Base-by-base conservation (phyloP, 2,888 invertebrate genomes). In the Pristionchus mayeri region DNA sequence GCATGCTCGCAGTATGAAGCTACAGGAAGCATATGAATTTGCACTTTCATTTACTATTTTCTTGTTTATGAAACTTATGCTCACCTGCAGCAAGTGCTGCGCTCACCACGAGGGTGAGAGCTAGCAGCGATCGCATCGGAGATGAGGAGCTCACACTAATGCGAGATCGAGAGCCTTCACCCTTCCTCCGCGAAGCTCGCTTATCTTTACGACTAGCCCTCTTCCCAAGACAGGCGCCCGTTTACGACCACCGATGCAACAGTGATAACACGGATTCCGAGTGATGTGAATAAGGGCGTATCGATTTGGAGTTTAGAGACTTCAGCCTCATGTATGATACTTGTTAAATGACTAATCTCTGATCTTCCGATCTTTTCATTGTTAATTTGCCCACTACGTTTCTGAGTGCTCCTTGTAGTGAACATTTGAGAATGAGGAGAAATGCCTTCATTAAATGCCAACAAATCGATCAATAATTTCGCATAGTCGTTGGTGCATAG, bases 101-200 rank as follows among this genome's bases (percentile, higher is more conserved):
- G 71, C 71, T 44, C 71, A 71, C 71, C 71, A 71, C 71, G 40
- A 71, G 71, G 71, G 71, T 71, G 71, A 71, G 71, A 71, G 71
- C 71, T 0, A 71, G 71, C 71, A 71, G 24, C 71, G 71, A 71
- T n/a, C 40, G 37, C 71, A 71, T 71, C 2, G 71, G 40, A 63
- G 63, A 44, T 13, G 37, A 34, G 37, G 13, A n/a, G 37, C 71
- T 71, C 71, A 71, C 71, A 71, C 71, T 71, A n/a, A 9, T n/a
- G 71, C n/a, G n/a, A n/a, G n/a, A n/a, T n/a, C n/a, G n/a, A n/a
- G 40, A n/a, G 21, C 37, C 30, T 40, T 63, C 63, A 13, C 13
- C 54, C 63, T 21, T 27, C 63, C 54, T 27, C 16, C 30, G n/a
- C n/a, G 18, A 37, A 37, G 37, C 34, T 44, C 24, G 37, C 71